Evolutionary conservation across 2,797 vertebrate genomes (phyloP).

Genomic region (Dryobates pubescens): DNA sequence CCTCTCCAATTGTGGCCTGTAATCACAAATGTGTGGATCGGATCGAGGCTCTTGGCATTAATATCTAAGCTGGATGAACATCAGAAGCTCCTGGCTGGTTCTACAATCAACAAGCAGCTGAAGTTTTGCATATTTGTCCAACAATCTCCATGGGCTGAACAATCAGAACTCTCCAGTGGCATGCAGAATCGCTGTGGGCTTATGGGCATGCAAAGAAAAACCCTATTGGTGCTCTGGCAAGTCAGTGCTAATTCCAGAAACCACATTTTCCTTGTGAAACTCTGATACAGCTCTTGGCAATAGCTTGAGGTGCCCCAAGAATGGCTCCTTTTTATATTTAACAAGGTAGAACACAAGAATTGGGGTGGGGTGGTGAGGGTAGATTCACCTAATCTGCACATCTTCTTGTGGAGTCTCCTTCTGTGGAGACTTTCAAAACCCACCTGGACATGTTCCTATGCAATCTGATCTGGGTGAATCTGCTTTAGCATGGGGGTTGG

Average conservation of each 20-base stretch:
- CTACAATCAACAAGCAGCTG: not conserved
- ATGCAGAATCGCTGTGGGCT: not conserved
- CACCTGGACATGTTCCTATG: too few species aligned
- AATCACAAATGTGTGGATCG: not conserved
- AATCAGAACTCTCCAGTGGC: not conserved
- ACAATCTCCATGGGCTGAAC: not conserved
- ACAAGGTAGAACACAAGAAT: not conserved
- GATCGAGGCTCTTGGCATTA: not conserved
- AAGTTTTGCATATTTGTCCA: not conserved
- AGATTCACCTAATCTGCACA: not conserved
- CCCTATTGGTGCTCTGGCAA: not conserved
- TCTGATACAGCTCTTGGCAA: not conserved
- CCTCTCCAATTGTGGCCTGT: not conserved
- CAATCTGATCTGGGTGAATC: too few species aligned
- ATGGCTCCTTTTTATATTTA: not conserved
- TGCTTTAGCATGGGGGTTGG: too few species aligned
- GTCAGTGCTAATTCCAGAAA: not conserved
- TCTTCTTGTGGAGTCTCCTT: too few species aligned
- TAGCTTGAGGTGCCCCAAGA: not conserved
- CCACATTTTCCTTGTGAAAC: not conserved
- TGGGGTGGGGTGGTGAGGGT: too few species aligned
- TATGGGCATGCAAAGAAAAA: constrained; percentile 16
- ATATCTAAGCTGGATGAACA: not conserved
- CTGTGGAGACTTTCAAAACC: too few species aligned
- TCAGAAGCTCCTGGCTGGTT: not conserved